Percentiles rank a stretch among this genome's conserved stretches.
Evolutionary conservation across 2,797 vertebrate genomes (phyloP).

Genomic region (Poecilia gillii): DNA sequence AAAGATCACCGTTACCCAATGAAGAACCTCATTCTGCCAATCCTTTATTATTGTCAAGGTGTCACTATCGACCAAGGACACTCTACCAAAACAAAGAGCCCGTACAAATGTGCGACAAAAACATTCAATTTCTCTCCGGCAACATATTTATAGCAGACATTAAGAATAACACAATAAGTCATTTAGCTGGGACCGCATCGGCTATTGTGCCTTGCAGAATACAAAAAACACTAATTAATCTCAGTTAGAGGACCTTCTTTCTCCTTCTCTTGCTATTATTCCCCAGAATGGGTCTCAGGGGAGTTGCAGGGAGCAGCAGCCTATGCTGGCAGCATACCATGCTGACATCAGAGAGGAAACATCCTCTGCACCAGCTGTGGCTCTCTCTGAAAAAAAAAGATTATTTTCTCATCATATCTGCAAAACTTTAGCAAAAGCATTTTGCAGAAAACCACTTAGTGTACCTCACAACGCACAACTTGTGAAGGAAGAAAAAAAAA

Average conservation of each 20-base stretch:
- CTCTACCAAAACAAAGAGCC: slow-evolving; percentile 59
- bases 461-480: background rate
- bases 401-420: slow-evolving; percentile 60
- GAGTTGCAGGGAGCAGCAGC: slow-evolving; percentile 63
- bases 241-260: slow-evolving; percentile 73
- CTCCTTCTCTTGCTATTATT: slow-evolving; percentile 70
- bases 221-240: slow-evolving; percentile 80
- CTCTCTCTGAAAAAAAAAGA: slow-evolving; percentile 50
- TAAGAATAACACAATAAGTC: slow-evolving; percentile 70
- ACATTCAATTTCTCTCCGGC: slow-evolving; percentile 48
- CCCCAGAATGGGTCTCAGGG: slow-evolving; percentile 69
- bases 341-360: slow-evolving; percentile 56
- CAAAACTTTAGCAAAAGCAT: slow-evolving; percentile 35
- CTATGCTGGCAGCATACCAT: slow-evolving; percentile 65
- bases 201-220: slow-evolving; percentile 75
- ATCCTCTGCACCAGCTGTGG: slow-evolving; percentile 66
- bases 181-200: slow-evolving; percentile 68
- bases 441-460: slow-evolving; percentile 23
- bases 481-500: background rate
- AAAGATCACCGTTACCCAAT: slow-evolving; percentile 34
- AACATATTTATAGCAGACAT: slow-evolving; percentile 69
- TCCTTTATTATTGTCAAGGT: slow-evolving; percentile 53
- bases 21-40: slow-evolving; percentile 43
- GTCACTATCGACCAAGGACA: slow-evolving; percentile 55
- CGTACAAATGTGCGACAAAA: slow-evolving; percentile 46